phyloP scores from a whole-genome alignment of 1,140 invertebrate species.

The Gyrodactylus bullatarudis region DNA sequence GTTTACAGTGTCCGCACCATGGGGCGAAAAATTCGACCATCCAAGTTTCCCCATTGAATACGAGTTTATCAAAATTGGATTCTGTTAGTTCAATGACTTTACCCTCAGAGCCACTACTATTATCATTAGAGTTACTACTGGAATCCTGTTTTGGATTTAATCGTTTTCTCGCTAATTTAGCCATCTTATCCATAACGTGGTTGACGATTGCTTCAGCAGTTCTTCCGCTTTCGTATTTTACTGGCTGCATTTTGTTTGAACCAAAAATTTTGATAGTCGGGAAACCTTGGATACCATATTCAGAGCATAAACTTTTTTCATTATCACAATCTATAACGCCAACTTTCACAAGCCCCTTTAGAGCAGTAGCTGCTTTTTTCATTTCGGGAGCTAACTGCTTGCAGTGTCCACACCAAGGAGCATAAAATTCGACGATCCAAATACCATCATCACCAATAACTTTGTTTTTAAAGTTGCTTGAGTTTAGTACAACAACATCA shows the following conservation, averaged over 20 bases:
- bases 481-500: conserved; percentile 58
- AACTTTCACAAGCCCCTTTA: conserved; percentile 69
- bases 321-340: conserved; percentile 65
- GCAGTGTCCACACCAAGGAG: conserved; percentile 45
- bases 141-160: conserved; percentile 9
- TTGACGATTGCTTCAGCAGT: neutral
- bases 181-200: neutral
- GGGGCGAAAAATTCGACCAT: conserved; percentile 86
- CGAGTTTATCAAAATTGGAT: conserved; percentile 57
- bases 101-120: conserved; percentile 15
- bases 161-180: neutral
- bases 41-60: conserved; percentile 62
- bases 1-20: conserved; percentile 45
- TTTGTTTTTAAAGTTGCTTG: conserved; percentile 48
- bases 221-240: conserved; percentile 36
- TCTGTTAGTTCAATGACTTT: conserved; percentile 61
- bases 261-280: conserved; percentile 86
- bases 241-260: conserved; percentile 44
- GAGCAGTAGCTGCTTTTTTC: conserved; percentile 59
- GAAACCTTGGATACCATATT: conserved; percentile 54
- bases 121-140: conserved; percentile 6
- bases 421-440: conserved; percentile 85
- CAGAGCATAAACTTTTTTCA: conserved; percentile 39
- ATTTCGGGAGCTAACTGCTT: conserved; percentile 76
- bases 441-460: conserved; percentile 53